Evolutionary conservation across 2,888 invertebrate species (phyloP).

Genomic region (Margaritifera margaritifera): DNA sequence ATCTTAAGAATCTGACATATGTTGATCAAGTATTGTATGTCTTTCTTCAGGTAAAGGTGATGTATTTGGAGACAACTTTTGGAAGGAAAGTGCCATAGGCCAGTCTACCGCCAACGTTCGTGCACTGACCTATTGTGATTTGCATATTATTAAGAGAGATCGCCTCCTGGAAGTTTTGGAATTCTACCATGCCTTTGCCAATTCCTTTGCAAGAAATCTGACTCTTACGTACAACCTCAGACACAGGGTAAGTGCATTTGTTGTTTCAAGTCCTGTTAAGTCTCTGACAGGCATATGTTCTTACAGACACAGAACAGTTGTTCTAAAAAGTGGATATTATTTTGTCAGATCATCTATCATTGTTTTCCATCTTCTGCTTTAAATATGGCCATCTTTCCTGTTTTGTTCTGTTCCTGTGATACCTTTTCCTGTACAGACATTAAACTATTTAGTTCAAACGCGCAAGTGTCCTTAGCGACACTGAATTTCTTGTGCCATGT

Average conservation of each 20-base stretch:
- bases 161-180: conserved; percentile 92
- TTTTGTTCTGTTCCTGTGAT: no score
- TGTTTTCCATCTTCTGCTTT: no score
- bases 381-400: no score
- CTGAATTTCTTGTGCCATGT: no score
- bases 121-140: conserved; percentile 98
- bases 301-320: no score
- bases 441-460: no score
- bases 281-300: no score
- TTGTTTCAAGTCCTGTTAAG: neutral
- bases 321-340: no score
- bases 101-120: conserved; percentile 99
- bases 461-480: no score
- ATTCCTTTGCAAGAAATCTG: conserved; percentile 98
- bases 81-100: conserved; percentile 94
- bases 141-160: conserved; percentile 96
- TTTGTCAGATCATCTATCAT: no score
- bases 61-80: conserved; percentile 99
- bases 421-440: no score
- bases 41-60: conserved; percentile 90
- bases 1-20: no score
- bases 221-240: conserved; percentile 98
- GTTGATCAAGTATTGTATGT: neutral
- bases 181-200: conserved; percentile 99
- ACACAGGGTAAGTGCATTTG: conserved; percentile 85